Conservation (phyloP, 2,113 vertebrate genomes). For the Trinectes maculatus region DNA sequence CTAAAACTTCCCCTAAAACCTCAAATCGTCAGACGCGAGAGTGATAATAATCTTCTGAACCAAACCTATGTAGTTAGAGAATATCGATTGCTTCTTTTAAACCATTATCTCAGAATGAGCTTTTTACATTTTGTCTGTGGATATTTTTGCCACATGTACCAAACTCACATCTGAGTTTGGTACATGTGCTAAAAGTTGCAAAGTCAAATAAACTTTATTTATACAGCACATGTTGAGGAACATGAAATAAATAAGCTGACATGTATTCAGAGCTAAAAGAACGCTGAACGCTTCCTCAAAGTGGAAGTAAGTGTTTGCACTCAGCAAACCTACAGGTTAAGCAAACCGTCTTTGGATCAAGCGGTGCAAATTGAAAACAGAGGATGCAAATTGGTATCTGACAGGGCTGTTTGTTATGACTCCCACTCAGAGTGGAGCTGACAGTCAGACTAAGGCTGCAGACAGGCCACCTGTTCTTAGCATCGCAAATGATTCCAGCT, state of each 20-base stretch:
- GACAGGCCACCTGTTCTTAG: slow-evolving; percentile 52
- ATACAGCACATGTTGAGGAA: background rate
- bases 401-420: slow-evolving; percentile 57
- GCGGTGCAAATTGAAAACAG: slow-evolving; percentile 57
- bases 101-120: background rate
- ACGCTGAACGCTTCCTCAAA: slow-evolving; percentile 15
- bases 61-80: background rate
- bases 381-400: slow-evolving; percentile 56
- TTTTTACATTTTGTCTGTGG: background rate
- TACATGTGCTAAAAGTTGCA: background rate
- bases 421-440: slow-evolving; percentile 45
- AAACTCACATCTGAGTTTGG: background rate
- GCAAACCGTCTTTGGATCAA: slow-evolving; percentile 44
- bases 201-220: background rate
- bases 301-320: slow-evolving; percentile 33
- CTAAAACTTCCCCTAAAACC: background rate
- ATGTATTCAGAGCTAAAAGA: background rate
- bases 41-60: background rate
- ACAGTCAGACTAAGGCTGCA: slow-evolving; percentile 41
- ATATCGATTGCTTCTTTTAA: background rate
- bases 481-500: slow-evolving; percentile 48
- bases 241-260: background rate
- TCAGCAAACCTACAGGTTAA: slow-evolving; percentile 42
- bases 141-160: background rate
- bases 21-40: background rate